A percentile compares a stretch with the other conserved stretches of the same genome.
Evolutionary conservation across 2,888 invertebrate genomes (phyloP).

Genomic region (Bhutanitis thaidina): DNA sequence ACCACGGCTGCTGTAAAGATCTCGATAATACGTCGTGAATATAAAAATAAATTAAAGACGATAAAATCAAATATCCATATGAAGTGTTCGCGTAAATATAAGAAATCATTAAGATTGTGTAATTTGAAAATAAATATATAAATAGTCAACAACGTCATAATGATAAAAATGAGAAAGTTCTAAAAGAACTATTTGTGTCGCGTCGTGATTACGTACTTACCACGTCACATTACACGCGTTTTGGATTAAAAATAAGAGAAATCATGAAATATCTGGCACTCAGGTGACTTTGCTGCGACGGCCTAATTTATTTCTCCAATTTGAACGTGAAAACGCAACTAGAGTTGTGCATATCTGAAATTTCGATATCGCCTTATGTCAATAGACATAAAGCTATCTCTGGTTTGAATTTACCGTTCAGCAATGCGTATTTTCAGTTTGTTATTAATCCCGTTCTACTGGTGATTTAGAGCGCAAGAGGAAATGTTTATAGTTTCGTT

Average conservation of each 20-base stretch:
- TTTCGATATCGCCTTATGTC: background rate
- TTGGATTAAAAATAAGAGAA: slow-evolving; percentile 39
- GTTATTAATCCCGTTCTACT: slow-evolving; percentile 16
- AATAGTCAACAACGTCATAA: too few species aligned
- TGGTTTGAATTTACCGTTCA: background rate
- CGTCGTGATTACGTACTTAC: slow-evolving; percentile 25
- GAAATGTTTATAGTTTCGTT: slow-evolving; percentile 45
- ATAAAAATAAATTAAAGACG: too few species aligned
- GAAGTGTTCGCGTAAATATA: too few species aligned
- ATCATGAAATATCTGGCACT: slow-evolving; percentile 48
- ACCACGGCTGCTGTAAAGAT: too few species aligned
- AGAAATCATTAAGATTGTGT: too few species aligned
- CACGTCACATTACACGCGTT: slow-evolving; percentile 40
- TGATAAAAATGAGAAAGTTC: slow-evolving; percentile 18
- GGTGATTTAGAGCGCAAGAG: slow-evolving; percentile 40
- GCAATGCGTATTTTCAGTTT: background rate
- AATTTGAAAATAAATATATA: too few species aligned
- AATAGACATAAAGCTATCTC: slow-evolving; percentile 2
- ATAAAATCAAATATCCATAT: too few species aligned
- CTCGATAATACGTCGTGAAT: too few species aligned
- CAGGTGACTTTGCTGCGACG: slow-evolving; percentile 52
- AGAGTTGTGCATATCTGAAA: background rate
- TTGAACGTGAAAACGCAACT: slow-evolving; percentile 26
- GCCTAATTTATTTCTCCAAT: slow-evolving; percentile 48
- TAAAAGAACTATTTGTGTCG: slow-evolving; percentile 3